Evolutionary conservation across 92 coral and sea anemone species (phyloP).

Genomic region (Bergia sp.): DNA sequence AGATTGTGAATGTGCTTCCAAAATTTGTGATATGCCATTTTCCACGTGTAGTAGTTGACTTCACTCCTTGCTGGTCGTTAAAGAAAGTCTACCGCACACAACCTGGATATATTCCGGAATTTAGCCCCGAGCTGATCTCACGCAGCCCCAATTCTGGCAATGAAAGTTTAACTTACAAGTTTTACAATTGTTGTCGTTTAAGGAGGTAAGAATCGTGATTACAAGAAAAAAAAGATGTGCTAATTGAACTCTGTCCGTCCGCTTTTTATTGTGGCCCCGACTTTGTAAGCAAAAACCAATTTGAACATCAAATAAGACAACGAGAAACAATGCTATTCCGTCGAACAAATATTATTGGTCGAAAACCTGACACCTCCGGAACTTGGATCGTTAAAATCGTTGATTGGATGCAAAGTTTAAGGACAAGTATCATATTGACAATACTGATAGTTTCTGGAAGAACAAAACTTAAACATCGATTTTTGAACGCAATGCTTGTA

Average conservation of each 20-base stretch:
- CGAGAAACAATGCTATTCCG: not conserved
- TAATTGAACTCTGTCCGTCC: not conserved
- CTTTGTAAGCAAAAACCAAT: not conserved
- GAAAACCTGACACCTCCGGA: not conserved
- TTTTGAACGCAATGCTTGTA: too few species aligned
- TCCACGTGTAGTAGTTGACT: not conserved
- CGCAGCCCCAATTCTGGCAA: not conserved
- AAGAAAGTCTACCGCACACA: not conserved
- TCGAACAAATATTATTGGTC: not conserved
- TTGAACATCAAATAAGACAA: not conserved
- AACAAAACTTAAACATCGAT: too few species aligned
- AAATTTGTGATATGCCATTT: slow-evolving; percentile 48
- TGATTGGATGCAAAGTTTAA: not conserved
- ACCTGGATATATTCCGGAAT: not conserved
- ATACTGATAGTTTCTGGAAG: not conserved
- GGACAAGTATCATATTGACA: not conserved
- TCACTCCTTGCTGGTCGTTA: not conserved
- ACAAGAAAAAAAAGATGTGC: not conserved
- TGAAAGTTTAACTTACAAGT: not conserved
- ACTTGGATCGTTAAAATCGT: not conserved
- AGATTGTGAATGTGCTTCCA: slow-evolving; percentile 43
- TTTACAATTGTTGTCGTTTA: too few species aligned
- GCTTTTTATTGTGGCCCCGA: not conserved
- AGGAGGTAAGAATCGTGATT: not conserved
- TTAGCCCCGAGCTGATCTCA: too few species aligned